Evolutionary conservation across 2,888 invertebrate genomes (phyloP).

Genomic region (Thera britannica): DNA sequence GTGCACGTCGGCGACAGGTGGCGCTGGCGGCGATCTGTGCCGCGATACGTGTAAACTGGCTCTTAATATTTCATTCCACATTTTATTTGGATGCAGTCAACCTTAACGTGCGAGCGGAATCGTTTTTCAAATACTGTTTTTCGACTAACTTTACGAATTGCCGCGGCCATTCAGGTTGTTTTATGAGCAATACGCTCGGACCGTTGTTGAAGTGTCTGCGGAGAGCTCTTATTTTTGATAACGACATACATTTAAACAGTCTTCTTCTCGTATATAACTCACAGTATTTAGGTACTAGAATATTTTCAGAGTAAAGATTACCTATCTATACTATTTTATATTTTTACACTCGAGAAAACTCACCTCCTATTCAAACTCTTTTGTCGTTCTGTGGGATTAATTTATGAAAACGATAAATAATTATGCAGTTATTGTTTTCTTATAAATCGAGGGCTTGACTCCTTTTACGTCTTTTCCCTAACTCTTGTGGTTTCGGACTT

Average conservation of each 20-base stretch:
- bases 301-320: background rate
- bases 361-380: too few species aligned
- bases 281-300: background rate
- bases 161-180: conserved; percentile 28
- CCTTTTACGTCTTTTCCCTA: too few species aligned
- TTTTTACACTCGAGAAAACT: too few species aligned
- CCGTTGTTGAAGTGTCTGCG: conserved; percentile 4
- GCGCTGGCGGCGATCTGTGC: conserved; percentile 64
- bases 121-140: conserved; percentile 50
- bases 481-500: too few species aligned
- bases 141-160: conserved; percentile 36
- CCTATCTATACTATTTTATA: too few species aligned
- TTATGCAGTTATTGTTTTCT: too few species aligned
- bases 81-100: conserved; percentile 65
- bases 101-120: conserved; percentile 47
- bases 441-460: too few species aligned
- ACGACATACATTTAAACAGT: background rate
- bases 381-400: too few species aligned
- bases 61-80: conserved; percentile 70
- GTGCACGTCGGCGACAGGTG: conserved; percentile 73
- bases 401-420: too few species aligned
- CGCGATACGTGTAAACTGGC: conserved; percentile 72
- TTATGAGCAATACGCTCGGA: conserved; percentile 29
- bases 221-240: conserved; percentile 8
- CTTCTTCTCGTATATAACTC: background rate